Percentiles rank a stretch among this genome's conserved stretches.
Conservation (phyloP, 2,888 invertebrate genomes). For the Synanthedon formicaeformis region DNA sequence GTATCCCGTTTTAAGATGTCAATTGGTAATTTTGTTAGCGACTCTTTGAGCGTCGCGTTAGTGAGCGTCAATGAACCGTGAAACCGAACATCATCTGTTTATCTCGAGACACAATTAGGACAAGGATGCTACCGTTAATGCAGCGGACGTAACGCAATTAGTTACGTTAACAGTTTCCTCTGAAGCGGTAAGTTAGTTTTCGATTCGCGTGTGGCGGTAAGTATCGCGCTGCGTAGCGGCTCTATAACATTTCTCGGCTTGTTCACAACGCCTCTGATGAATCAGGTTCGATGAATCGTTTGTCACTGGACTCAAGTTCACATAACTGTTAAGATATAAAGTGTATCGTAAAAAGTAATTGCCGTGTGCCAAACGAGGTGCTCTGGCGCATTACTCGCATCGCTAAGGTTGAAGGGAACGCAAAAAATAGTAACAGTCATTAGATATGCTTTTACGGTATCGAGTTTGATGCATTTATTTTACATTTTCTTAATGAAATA, state of each 20-base stretch:
- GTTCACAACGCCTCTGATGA: slow-evolving; percentile 23
- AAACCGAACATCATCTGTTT: slow-evolving; percentile 1
- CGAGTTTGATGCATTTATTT: background rate
- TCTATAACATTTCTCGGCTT: slow-evolving; percentile 29
- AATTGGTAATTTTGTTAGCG: too few relatives aligned
- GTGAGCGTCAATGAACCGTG: background rate
- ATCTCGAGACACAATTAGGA: slow-evolving; percentile 6
- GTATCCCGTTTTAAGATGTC: too few relatives aligned
- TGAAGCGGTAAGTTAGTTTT: slow-evolving; percentile 24
- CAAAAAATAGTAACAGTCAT: background rate
- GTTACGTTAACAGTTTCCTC: slow-evolving; percentile 16
- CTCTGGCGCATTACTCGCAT: background rate
- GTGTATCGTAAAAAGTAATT: background rate
- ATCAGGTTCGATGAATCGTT: slow-evolving; percentile 33
- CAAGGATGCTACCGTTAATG: slow-evolving; percentile 15
- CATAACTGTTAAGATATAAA: slow-evolving; percentile 9
- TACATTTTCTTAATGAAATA: too few relatives aligned
- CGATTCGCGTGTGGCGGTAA: slow-evolving; percentile 19
- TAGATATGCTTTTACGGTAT: background rate
- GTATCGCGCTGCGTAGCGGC: slow-evolving; percentile 29
- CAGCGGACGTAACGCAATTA: slow-evolving; percentile 16
- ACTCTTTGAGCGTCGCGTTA: too few relatives aligned
- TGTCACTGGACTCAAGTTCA: slow-evolving; percentile 28
- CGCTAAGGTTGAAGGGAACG: background rate
- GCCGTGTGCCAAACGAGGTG: background rate